A percentile compares a stretch with the other conserved stretches of the same genome.
phyloP scores from a whole-genome alignment of 1,140 invertebrate genomes.

The Drosophila kohkoa region DNA sequence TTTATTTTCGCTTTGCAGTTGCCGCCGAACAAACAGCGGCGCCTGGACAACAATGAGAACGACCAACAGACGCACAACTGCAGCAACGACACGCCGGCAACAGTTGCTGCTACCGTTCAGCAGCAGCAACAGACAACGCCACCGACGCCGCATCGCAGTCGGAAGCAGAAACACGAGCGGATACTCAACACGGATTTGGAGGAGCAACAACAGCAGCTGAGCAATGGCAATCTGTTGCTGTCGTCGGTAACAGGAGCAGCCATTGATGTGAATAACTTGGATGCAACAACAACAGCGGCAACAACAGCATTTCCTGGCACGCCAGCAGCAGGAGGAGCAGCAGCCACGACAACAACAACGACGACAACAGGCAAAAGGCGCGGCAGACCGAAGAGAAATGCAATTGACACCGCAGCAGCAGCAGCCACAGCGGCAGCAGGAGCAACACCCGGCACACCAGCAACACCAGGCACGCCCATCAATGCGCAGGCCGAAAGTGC shows the following conservation, averaged over 20 bases:
- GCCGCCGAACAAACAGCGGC: conserved; percentile 61
- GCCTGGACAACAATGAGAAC: conserved; percentile 70
- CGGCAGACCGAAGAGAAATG: conserved; percentile 61
- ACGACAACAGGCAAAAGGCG: conserved; percentile 60
- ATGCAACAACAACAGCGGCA: neutral
- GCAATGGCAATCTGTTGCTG: conserved; percentile 41
- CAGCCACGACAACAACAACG: conserved; percentile 2
- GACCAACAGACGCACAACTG: conserved; percentile 67
- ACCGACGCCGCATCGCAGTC: conserved; percentile 62
- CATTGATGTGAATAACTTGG: neutral
- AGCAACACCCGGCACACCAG: conserved; percentile 21
- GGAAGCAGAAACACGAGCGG: conserved; percentile 79
- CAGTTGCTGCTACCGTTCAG: neutral
- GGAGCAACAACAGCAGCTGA: conserved; percentile 41
- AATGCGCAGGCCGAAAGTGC: conserved; percentile 37
- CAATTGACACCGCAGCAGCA: conserved; percentile 31
- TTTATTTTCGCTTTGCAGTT: conserved; percentile 27
- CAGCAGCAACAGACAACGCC: conserved; percentile 12
- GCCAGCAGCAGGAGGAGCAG: neutral
- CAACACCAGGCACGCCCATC: conserved; percentile 21
- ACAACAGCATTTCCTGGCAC: neutral
- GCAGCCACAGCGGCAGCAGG: conserved; percentile 3
- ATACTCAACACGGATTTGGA: conserved; percentile 73
- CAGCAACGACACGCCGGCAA: conserved; percentile 39
- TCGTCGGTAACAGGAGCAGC: neutral